Conservation (phyloP, 2,888 invertebrate genomes). For the Tenthredo notha region DNA sequence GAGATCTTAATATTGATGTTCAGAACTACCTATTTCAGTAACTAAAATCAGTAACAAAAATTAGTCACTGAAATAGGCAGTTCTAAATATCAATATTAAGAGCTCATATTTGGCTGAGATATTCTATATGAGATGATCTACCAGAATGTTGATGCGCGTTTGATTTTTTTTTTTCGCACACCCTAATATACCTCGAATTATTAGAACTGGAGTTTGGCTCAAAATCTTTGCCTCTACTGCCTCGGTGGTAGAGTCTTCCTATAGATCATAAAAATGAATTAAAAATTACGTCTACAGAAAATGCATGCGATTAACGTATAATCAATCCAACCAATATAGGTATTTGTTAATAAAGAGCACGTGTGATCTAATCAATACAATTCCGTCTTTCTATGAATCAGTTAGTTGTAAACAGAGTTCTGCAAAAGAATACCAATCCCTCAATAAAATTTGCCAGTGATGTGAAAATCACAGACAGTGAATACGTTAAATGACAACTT, state of each 20-base stretch:
- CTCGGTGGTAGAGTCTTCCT: neutral
- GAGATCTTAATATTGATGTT: too few species aligned
- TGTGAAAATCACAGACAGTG: neutral
- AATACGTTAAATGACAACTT: slow-evolving; percentile 24
- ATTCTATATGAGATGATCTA: too few species aligned
- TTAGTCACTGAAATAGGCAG: too few species aligned
- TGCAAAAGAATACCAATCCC: too few species aligned
- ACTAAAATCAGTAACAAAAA: too few species aligned
- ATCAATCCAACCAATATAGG: neutral
- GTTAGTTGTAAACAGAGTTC: neutral
- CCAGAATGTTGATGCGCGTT: too few species aligned
- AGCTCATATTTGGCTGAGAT: too few species aligned
- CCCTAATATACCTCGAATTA: neutral
- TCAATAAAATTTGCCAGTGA: too few species aligned
- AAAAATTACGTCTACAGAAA: neutral
- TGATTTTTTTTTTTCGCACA: neutral
- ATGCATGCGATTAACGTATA: neutral
- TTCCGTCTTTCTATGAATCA: neutral
- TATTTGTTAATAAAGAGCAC: neutral
- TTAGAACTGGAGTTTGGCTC: neutral
- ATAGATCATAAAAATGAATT: neutral
- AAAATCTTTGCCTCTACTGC: neutral
- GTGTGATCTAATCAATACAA: neutral
- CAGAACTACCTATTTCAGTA: too few species aligned
- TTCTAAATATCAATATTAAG: neutral